Base-by-base conservation (phyloP, 2,888 invertebrate genomes). In the Athalia rosae region DNA sequence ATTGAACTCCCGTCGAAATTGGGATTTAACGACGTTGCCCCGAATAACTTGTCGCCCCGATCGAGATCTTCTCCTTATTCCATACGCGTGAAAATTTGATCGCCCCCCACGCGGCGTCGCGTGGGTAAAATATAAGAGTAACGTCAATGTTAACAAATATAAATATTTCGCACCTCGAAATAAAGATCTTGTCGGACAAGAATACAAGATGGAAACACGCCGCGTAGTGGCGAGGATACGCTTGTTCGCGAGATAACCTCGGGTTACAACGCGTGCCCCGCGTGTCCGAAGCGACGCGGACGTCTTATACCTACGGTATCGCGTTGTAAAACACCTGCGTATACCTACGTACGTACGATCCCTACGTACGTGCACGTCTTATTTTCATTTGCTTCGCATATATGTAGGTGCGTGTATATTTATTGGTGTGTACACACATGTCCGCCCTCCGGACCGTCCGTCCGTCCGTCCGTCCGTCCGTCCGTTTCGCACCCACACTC, bases 101-200 rank as follows among this genome's bases (percentile, higher is more conserved):
- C 1, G 6, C 11, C 13, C 2, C 13, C n/a, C 3, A 61, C 50
- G 2, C 1, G 5, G 11, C 47, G 6, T 50, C 28, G n/a, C 9
- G 15, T 50, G 50, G 11, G 9, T 15, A 41, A 4, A 50, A 50
- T 4, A 48, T 64, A 64, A 64, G 64, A 64, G 62, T 53, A 73
- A 77, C 45, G 77, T 56, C 56, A 78, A 79, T 53, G 79, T 80
- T 71, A 77, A 81, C 76, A 80, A 48, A 74, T 80, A 84, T 82
- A 85, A 82, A 83, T 84, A 84, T 83, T 85, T 84, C 81, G 81
- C 83, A 82, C 82, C 78, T 78, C 82, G 83, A 84, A 87, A 87
- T 87, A 86, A 87, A 87, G 87, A 87, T 87, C 87, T 87, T 85
- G 87, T 86, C 84, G 82, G 85, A 86, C 85, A 85, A 83, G 84